Evolutionary conservation across 2,797 vertebrate genomes (phyloP).

Genomic region (Oreochromis mossambicus): DNA sequence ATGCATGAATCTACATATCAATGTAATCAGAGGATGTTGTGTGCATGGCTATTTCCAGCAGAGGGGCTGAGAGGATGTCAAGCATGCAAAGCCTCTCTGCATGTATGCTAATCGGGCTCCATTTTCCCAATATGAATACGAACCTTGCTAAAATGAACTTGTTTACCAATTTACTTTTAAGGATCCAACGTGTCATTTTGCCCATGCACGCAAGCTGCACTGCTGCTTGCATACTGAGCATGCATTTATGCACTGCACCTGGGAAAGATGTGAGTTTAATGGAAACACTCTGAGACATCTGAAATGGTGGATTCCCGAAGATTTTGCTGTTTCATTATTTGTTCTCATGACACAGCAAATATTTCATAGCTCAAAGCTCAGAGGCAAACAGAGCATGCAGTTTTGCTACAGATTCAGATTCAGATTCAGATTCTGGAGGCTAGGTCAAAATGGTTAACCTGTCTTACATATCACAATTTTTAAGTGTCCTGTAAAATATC

Average conservation of each 20-base stretch:
- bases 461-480: constrained; percentile 18
- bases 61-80: constrained; percentile 75
- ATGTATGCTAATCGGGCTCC: constrained; percentile 70
- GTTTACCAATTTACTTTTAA: constrained; percentile 41
- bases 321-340: constrained; percentile 24
- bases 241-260: not conserved
- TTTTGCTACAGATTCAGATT: not conserved
- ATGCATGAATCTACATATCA: constrained; percentile 79
- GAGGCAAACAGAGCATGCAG: not conserved
- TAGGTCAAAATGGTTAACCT: constrained; percentile 8
- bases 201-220: constrained; percentile 15
- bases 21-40: constrained; percentile 77
- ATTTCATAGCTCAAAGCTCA: constrained; percentile 1
- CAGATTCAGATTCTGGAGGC: no score
- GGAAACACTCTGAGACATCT: constrained; percentile 13
- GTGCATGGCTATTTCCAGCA: constrained; percentile 73
- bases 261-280: constrained; percentile 6
- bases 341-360: constrained; percentile 58
- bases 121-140: constrained; percentile 58
- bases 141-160: constrained; percentile 56
- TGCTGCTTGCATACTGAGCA: not conserved
- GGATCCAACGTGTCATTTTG: not conserved
- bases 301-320: not conserved
- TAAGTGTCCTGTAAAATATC: constrained; percentile 1
- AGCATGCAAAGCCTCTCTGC: constrained; percentile 73